Base-by-base conservation (phyloP, 2,888 invertebrate genomes). In the Drosophila leonis region DNA sequence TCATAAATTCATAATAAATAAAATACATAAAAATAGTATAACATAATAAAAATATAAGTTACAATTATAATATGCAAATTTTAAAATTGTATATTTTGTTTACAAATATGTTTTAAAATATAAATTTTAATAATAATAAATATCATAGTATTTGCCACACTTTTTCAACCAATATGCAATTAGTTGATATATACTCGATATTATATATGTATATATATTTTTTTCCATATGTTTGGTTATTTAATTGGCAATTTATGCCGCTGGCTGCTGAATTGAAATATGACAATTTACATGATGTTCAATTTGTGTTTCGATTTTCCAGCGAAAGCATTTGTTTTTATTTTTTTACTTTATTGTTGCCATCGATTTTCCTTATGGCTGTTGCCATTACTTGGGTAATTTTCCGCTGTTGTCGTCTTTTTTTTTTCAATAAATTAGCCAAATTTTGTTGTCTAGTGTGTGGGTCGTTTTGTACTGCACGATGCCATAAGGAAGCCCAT, bases 401-500 rank as follows among this genome's bases (percentile, higher is more conserved):
- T 80, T 65, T 55, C 29, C 9, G 59, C 55, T 65, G 51, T 61
- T 56, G 35, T 54, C 65, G 73, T 67, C 69, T n/a, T 49, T 79
- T 76, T 81, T 78, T 74, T 76, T 81, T 77, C 69, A 74, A 87
- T 79, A 83, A 87, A 87, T 83, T 82, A 84, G 72, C 60, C 9
- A 51, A 67, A 67, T 71, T 78, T 67, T 27, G 49, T 35, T 48
- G 70, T 60, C 54, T 62, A 37, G 42, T 12, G 4, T 33, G n/a
- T 29, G 37, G 24, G 31, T 31, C 12, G 42, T n/a, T 42, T 42
- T 42, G 12, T 12, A 42, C 12, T 33, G 20, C 20, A n/a, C 9
- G 31, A 15, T n/a, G 55, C 39, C 52, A 59, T 27, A 24, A 49
- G 54, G 66, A 65, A 65, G 69, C 69, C 57, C 41, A 73, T 72